Percentiles rank a stretch among this genome's conserved stretches.
These are phyloP conservation scores for Bibio marci DNA, from an alignment of 2,888 invertebrate genomes.

Conservation along the genomic window DNA sequence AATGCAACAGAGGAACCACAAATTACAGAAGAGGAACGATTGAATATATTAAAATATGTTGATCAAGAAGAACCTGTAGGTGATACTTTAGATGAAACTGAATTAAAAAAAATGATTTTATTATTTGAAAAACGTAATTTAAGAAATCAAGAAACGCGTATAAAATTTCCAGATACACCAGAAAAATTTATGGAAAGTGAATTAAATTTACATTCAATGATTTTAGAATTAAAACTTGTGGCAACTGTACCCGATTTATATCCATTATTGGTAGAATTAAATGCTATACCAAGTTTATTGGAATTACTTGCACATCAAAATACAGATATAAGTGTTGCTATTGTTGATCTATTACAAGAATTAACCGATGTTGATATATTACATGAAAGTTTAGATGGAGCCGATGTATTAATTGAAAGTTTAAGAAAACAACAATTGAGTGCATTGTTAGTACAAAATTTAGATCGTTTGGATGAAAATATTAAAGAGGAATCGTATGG, in stretches of 20 bases:
- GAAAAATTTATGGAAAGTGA: conserved; percentile 99
- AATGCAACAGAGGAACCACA: conserved; percentile 40
- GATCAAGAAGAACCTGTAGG: conserved; percentile 67
- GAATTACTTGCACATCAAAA: conserved; percentile 92
- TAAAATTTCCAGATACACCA: conserved; percentile 92
- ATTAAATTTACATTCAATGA: conserved; percentile 73
- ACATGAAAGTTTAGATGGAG: conserved; percentile 85
- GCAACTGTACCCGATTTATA: conserved; percentile 94
- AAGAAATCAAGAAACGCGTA: conserved; percentile 93
- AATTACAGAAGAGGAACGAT: conserved; percentile 54
- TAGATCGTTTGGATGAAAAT: conserved; percentile 82
- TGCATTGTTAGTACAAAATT: conserved; percentile 78
- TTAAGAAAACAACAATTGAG: conserved; percentile 80
- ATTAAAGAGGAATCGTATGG: conserved; percentile 92
- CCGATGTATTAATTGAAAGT: conserved; percentile 71
- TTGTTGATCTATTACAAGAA: conserved; percentile 52
- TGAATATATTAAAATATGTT: conserved; percentile 66
- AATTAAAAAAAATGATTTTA: conserved; percentile 73
- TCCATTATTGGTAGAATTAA: conserved; percentile 73
- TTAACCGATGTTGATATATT: conserved; percentile 91
- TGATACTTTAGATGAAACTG: conserved; percentile 75
- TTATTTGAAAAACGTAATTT: conserved; percentile 88
- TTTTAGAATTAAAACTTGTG: conserved; percentile 79
- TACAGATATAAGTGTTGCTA: conserved; percentile 41
- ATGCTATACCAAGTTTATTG: conserved; percentile 76